A percentile compares a stretch with the other conserved stretches of the same genome.
Evolutionary conservation across 2,113 vertebrate genomes (phyloP).

Genomic region (Pangasianodon gigas): DNA sequence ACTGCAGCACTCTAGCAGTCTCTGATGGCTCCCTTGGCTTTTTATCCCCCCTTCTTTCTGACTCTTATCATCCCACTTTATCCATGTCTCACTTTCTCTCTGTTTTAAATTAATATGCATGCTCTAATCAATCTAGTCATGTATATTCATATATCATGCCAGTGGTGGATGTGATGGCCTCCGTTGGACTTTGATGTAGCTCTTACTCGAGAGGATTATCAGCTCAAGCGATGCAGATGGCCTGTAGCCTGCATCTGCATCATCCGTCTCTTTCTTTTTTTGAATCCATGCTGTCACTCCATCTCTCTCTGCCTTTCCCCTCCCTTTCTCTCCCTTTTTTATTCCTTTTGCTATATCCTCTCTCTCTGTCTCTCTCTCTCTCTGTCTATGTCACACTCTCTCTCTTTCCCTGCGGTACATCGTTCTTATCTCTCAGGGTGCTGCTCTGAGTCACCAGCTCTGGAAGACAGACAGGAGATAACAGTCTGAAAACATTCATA

Average conservation of each 20-base stretch:
- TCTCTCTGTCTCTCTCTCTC: background rate
- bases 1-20: constrained; percentile 20
- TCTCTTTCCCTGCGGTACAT: constrained; percentile 5
- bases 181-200: constrained; percentile 21
- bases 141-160: constrained; percentile 6
- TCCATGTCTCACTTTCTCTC: constrained; percentile 24
- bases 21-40: background rate
- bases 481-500: constrained; percentile 41
- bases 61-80: constrained; percentile 21
- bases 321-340: constrained; percentile 35
- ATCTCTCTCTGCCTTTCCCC: constrained; percentile 9
- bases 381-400: constrained; percentile 24
- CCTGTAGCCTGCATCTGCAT: constrained; percentile 19
- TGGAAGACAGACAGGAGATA: constrained; percentile 48
- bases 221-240: background rate
- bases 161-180: background rate
- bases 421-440: constrained; percentile 37
- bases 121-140: constrained; percentile 10
- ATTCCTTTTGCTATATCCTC: background rate
- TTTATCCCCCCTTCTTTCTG: background rate
- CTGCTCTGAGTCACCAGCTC: constrained; percentile 53
- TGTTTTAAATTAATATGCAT: constrained; percentile 24
- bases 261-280: constrained; percentile 9
- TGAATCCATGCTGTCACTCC: constrained; percentile 4
- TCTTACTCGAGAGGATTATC: background rate